Base-by-base conservation (phyloP, 2,888 invertebrate species). In the Baccha elongata region DNA sequence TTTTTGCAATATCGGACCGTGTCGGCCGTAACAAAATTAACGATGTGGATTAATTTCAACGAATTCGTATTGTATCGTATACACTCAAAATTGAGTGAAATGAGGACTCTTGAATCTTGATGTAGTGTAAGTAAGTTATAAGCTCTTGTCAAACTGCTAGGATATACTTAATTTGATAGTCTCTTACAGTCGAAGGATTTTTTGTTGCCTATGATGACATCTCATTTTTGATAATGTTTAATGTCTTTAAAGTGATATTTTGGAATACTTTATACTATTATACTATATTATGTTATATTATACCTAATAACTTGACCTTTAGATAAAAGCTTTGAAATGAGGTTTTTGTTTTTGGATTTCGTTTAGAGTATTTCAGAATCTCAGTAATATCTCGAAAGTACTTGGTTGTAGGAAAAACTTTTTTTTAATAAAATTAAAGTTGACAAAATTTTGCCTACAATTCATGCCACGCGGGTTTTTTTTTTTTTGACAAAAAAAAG, bases 21-120 rank as follows among this genome's bases (percentile, higher is more conserved):
- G 52, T 40, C 8, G 64, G 40, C 64, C 40, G 44, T 58, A 55
- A 71, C 71, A 71, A 76, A 76, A 64, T 76, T 71, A 62, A 76
- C 53, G 71, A 71, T 53, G 55, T 71, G 64, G 48, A 64, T 71
- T 76, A 76, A 76, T 71, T 48, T 48, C 37, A 64, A 60, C 29
- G 44, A 42, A 60, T 60, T 68, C 7, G 40, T 69, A 35, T 58
- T 23, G 58, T 11, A 40, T n/a, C 15, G 3, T 42, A 8, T 5
- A 37, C 13, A 58, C 15, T 60, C 29, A 60, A 60, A 44, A 60
- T 60, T 29, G 29, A 44, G 29, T 60, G 8, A 60, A 44, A 44
- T 29, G 17, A 29, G 11, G 26, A 44, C 29, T 60, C 44, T 44
- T 60, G 42, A 60, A n/a, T n/a, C n/a, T n/a, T n/a, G n/a, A n/a